Base-by-base conservation (phyloP, 2,797 vertebrate species). In the Macropus fuliginosus region DNA sequence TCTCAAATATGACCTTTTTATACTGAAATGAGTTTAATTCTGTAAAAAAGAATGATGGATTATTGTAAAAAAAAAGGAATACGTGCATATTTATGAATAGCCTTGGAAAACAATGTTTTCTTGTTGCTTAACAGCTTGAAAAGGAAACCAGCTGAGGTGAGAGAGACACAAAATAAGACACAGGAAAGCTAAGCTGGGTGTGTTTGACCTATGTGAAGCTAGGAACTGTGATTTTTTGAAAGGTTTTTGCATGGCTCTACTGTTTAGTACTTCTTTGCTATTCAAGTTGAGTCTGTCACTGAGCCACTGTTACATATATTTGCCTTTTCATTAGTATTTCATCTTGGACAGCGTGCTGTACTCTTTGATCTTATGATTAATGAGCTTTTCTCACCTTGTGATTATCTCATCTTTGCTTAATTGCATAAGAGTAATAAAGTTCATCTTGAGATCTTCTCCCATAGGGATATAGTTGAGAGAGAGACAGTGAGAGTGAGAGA, bases 351-450 rank as follows among this genome's bases (percentile, higher is more conserved):
- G 34, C 74, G 11, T 92, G 57, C 55, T 81, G 46, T 93, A 46
- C 50, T 95, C 93, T 96, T 94, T 94, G 11, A 3, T 92, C 28
- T 94, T 91, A 29, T 95, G 95, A 96, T 97, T 97, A 96, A 95
- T 95, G 89, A 94, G 62, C 10, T 89, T 91, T 96, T 95, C 66
- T 97, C 56, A 96, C 59, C 54, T 95, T 95, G 52, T 96, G 94
- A 96, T 93, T 92, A 92, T 59, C 93, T 96, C 55, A 95, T 97
- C 96, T 97, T 94, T 50, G 90, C 50, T 91, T 97, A 96, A 95
- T 95, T 95, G 89, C n/a, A 94, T 96, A 96, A 91, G n/a, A 95
- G 28, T 56, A 92, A 91, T 96, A 95, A 96, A 92, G 54, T 97
- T 94, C 74, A 95, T 92, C 59, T 95, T 93, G 54, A 50, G 66